Evolutionary conservation across 2,888 invertebrate species (phyloP).

Genomic region (Pterostichus madidus): DNA sequence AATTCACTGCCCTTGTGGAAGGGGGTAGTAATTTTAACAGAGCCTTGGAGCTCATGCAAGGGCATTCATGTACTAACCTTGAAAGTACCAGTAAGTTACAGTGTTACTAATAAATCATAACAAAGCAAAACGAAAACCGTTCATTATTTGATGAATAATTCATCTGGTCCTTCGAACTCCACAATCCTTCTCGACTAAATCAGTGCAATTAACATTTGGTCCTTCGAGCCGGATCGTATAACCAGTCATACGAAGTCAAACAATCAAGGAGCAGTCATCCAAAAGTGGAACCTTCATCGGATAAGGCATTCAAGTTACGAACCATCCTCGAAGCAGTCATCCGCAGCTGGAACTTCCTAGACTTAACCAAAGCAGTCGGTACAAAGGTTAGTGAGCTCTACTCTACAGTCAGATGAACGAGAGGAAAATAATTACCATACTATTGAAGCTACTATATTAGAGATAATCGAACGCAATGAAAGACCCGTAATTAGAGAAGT

Average conservation of each 20-base stretch:
- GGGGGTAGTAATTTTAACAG: too few species aligned
- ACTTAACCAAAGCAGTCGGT: not conserved
- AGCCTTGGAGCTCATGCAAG: too few species aligned
- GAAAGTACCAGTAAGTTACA: too few species aligned
- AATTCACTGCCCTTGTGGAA: too few species aligned
- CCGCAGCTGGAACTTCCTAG: not conserved
- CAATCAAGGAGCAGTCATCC: constrained; percentile 9
- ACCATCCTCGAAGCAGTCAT: constrained; percentile 2
- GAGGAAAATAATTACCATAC: not conserved
- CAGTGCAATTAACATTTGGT: not conserved
- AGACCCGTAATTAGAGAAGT: not conserved
- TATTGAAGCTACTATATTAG: not conserved
- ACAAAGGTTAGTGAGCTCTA: constrained; percentile 12
- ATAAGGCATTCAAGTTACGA: not conserved
- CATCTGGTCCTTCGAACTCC: not conserved
- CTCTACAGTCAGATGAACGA: not conserved
- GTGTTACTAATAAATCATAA: too few species aligned
- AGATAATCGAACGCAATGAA: not conserved
- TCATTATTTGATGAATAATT: too few species aligned
- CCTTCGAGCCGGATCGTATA: constrained; percentile 18
- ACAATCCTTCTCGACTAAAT: too few species aligned
- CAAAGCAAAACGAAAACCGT: too few species aligned
- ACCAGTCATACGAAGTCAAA: too few species aligned
- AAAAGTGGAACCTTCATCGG: not conserved
- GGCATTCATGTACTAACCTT: too few species aligned